Evolutionary conservation across 2,797 vertebrate species (phyloP).

Genomic region (Octomys mimax): DNA sequence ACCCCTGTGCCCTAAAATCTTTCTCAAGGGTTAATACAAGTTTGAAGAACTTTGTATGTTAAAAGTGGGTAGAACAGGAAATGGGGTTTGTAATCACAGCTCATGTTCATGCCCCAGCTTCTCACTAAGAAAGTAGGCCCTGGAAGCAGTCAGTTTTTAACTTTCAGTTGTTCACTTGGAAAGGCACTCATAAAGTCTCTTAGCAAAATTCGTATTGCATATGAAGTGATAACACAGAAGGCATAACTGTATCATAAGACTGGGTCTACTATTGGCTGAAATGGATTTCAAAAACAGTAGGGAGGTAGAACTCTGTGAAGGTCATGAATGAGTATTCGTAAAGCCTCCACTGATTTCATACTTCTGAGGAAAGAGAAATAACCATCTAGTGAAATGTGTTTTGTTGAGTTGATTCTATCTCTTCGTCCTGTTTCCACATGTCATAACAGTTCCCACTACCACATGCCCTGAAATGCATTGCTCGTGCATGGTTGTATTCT

Average conservation of each 20-base stretch:
- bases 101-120: background rate
- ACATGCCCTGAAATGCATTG: background rate
- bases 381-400: background rate
- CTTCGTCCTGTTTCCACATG: background rate
- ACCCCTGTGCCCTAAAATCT: background rate
- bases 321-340: background rate
- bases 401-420: background rate
- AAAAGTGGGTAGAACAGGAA: background rate
- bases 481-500: background rate
- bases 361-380: background rate
- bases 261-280: background rate
- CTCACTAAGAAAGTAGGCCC: background rate
- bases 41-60: background rate
- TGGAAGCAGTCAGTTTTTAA: background rate
- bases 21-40: background rate
- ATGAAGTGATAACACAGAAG: background rate
- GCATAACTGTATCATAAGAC: background rate
- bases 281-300: background rate
- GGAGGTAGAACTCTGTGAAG: background rate
- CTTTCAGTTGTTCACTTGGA: conserved; percentile 2
- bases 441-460: background rate
- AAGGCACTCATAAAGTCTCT: background rate
- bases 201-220: background rate
- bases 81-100: background rate
- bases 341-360: background rate